Conservation (phyloP, 2,113 vertebrate genomes). For the Empidonax traillii region DNA sequence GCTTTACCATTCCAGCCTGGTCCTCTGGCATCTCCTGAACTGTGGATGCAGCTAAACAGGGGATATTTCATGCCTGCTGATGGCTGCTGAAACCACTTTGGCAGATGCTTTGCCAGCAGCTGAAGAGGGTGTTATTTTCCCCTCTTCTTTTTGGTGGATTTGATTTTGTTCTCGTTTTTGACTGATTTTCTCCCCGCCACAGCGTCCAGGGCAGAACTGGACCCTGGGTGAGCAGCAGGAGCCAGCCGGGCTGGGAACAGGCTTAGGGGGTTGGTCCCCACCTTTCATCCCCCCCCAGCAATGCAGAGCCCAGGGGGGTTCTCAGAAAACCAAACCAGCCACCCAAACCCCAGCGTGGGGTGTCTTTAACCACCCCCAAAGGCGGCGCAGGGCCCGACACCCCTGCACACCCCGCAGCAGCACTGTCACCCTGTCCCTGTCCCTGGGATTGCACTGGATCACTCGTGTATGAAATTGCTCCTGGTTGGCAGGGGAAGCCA, state of each 20-base stretch:
- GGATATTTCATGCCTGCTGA: fast-evolving
- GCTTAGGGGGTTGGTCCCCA: fast-evolving
- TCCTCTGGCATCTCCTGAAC: not conserved
- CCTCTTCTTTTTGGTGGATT: not conserved
- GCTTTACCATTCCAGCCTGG: fast-evolving
- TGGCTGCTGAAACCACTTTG: fast-evolving
- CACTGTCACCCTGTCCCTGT: not conserved
- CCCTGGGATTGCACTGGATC: not conserved
- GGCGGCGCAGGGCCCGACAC: fast-evolving
- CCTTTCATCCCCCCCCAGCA: fast-evolving
- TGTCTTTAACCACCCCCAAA: not conserved
- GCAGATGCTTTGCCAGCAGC: fast-evolving
- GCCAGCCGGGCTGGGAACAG: fast-evolving
- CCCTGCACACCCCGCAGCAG: fast-evolving
- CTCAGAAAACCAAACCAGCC: not conserved
- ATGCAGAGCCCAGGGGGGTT: not conserved
- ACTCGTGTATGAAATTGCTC: not conserved
- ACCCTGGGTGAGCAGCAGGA: fast-evolving
- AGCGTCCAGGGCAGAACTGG: not conserved
- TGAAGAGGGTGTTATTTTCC: not conserved
- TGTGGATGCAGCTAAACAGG: fast-evolving
- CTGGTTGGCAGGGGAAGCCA: not conserved
- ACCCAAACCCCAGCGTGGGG: not conserved
- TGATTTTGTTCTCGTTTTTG: not conserved
- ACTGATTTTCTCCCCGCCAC: fast-evolving